Evolutionary conservation across 2,888 invertebrate species (phyloP).

Genomic region (Diadegma fenestrale): DNA sequence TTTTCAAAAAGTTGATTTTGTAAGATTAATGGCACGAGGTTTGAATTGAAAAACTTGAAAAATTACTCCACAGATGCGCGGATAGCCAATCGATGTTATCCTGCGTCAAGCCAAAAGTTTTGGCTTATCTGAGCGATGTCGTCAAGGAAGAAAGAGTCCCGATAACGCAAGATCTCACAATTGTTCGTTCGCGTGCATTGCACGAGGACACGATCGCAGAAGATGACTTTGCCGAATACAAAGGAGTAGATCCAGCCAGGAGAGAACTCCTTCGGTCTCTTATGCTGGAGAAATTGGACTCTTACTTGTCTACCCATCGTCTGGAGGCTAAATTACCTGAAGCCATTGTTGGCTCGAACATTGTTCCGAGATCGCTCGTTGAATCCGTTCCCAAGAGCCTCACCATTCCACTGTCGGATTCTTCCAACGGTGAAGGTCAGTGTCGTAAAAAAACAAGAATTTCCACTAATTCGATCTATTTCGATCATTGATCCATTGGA

Average conservation of each 20-base stretch:
- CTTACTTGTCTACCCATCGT: slow-evolving; percentile 91
- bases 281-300: slow-evolving; percentile 90
- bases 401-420: slow-evolving; percentile 89
- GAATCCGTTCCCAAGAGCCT: slow-evolving; percentile 89
- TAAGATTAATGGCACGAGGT: background rate
- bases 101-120: slow-evolving; percentile 92
- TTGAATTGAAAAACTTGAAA: slow-evolving; percentile 6
- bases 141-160: slow-evolving; percentile 89
- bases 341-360: slow-evolving; percentile 84
- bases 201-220: slow-evolving; percentile 81
- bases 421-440: slow-evolving; percentile 83
- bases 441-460: background rate
- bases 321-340: slow-evolving; percentile 91
- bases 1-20: background rate
- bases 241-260: slow-evolving; percentile 79
- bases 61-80: slow-evolving; percentile 76
- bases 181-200: slow-evolving; percentile 88
- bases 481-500: background rate
- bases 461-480: background rate
- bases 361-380: slow-evolving; percentile 88
- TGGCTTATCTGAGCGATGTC: slow-evolving; percentile 90
- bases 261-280: slow-evolving; percentile 83
- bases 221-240: slow-evolving; percentile 82
- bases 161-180: slow-evolving; percentile 91
- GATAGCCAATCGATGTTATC: slow-evolving; percentile 82